Evolutionary conservation across 1,140 invertebrate species (phyloP), one percentile per base, ranked within the genome.

Genomic region (Drosophila ambigua): DNA sequence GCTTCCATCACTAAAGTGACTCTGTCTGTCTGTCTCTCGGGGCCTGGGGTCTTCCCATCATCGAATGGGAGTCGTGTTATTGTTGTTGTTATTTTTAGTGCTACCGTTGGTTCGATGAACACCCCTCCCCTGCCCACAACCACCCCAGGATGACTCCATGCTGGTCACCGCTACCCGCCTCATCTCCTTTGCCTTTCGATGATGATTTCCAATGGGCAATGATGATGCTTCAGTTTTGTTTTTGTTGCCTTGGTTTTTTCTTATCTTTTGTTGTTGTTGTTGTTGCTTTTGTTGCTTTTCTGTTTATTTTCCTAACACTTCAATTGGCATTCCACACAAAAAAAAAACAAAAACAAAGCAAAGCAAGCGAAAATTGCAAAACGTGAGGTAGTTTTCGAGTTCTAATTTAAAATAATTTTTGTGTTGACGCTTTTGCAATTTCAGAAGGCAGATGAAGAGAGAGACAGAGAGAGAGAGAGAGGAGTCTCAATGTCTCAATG

Each of bases 371-470:
- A 88, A 88, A 88, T 88, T 88, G 84, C 84, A 88, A 88, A 88
- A 88, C 84, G 84, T 88, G 84, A 89, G 35, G 84, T 78, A 88
- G 84, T 88, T 88, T 39, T 88, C 84, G 79, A 88, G 84, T 88
- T 88, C 84, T 88, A 88, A 88, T 88, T 88, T 88, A 88, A 88
- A 88, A 88, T 88, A 88, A 88, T 88, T 88, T 88, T 88, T 88
- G 83, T 88, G 83, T 88, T 88, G 83, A 88, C 83, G 83, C 83
- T 88, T 88, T 88, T 88, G 79, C 83, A 82, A 87, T 88, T 84
- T 84, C 73, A 64, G 55, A 53, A 60, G 60, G 78, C 79, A 39
- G 11, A 39, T 11, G 11, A 39, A 39, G 35, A 28, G 35, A 39
- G 35, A 4, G 4, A 39, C 11, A 39, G 4, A 39, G 11, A 11